Evolutionary conservation across 2,113 vertebrate species (phyloP), one percentile per base, ranked within the genome.

Genomic region (Pseudonaja textilis): DNA sequence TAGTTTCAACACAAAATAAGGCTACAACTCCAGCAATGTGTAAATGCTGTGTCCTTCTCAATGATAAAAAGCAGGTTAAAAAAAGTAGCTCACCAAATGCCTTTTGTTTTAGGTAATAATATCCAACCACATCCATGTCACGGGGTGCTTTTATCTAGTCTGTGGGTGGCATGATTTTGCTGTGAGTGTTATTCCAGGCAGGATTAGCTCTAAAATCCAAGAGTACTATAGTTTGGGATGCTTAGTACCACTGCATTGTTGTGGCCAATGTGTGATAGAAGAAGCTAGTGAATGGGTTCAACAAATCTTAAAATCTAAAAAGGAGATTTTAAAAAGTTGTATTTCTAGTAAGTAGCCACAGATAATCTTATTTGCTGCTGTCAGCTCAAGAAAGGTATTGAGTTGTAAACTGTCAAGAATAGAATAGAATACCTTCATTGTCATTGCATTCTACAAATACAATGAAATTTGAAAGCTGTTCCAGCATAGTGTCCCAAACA

Each of bases 221-320:
- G 94, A 97, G 95, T 6, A 96, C 29, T 69, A 12, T 69, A n/a
- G 95, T 96, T 96, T 93, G 94, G 93, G 94, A 95, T 69, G 90
- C 88, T 94, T 94, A 97, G 93, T 64, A 94, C 95, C 89, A 42
- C 93, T 95, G 91, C 94, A 90, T 94, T 95, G 91, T 96, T 97
- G 97, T 93, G 97, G 97, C 96, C 90, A 87, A 91, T 90, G 91
- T 86, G 95, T 96, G 97, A 98, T 85, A 90, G 56, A 94, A 98
- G 96, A 97, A 95, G 96, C 96, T 96, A 97, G 97, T 95, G 96
- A 95, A 95, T 96, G 95, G 96, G 93, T 96, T 94, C 96, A 96
- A 96, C 91, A 95, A 94, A 50, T 50, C 47, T 50, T 50, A 96
- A 97, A 94, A 97, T 97, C 97, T 97, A 93, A 92, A 96, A 96